Evolutionary conservation across 2,797 vertebrate species (phyloP), one percentile per base, ranked within the genome.

Genomic region (Phaenicophaeus curvirostris): DNA sequence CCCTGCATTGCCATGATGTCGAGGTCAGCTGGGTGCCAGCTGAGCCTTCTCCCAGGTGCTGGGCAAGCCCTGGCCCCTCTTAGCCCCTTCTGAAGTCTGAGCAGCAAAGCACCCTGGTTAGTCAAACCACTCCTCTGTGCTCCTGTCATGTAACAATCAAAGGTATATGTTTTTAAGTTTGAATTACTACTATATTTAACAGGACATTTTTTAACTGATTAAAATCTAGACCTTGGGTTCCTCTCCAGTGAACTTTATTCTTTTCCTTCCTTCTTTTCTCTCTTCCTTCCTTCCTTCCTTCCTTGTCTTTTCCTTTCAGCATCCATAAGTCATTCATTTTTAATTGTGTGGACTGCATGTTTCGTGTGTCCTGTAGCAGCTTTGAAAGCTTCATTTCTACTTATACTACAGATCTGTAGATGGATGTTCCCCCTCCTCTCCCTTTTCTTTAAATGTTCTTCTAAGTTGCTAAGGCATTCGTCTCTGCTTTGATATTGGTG

Each of bases 141-240:
- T 97, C 93, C 94, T 97, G 80, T 97, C 97, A 98, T 97, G 95
- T 98, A 98, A 98, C 98, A 97, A 92, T 96, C 97, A 95, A 97
- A 97, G 97, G 89, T 96, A 92, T 95, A 96, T 98, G 96, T 97
- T 97, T 96, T 98, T 97, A 97, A 97, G 96, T 97, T 97, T 95
- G 90, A 97, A 78, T 95, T 97, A 96, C 97, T 97, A 97, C 97
- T 98, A 79, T 98, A 96, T 97, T 98, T 98, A 98, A 98, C 97
- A 98, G 98, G 97, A 97, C 96, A 95, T 97, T 97, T 97, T 93
- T 98, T 97, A 98, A 98, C 97, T 97, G 97, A 98, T 98, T 98
- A 97, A 97, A 98, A 97, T 96, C 97, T 96, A 97, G 97, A 97
- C 90, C 73, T 96, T 97, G 97, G 96, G 95, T 97, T 97, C 95